phyloP scores from a whole-genome alignment of 2,113 vertebrate species.

The Charadrius vociferus region DNA sequence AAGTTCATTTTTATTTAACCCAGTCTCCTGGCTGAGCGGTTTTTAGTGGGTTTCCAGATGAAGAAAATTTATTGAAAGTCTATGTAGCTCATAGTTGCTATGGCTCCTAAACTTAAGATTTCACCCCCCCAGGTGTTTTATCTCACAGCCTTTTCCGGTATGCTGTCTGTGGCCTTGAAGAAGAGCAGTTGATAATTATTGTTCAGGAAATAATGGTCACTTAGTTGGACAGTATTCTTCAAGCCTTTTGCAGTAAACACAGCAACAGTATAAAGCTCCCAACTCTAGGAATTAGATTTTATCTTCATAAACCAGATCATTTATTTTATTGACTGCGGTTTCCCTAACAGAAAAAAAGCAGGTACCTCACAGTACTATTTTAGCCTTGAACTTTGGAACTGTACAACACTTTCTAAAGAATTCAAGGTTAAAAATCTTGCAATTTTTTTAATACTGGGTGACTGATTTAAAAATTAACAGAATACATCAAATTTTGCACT shows the following conservation, averaged over 20 bases:
- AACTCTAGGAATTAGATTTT: background rate
- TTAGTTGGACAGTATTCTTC: background rate
- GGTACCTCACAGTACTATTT: background rate
- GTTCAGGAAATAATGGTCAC: background rate
- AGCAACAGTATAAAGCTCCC: background rate
- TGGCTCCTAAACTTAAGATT: background rate
- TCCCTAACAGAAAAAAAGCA: too few relatives aligned
- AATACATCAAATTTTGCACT: background rate
- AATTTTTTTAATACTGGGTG: background rate
- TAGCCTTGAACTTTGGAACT: background rate
- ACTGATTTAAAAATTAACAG: background rate
- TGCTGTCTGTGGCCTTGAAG: background rate
- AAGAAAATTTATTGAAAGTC: background rate
- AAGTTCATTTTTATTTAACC: background rate
- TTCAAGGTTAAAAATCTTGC: background rate
- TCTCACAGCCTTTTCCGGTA: background rate
- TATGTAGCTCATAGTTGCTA: background rate
- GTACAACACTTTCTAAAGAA: background rate
- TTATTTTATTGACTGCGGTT: background rate
- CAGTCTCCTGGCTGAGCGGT: background rate
- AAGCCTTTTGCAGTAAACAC: background rate
- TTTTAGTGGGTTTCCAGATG: background rate
- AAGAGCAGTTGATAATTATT: background rate
- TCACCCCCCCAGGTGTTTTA: background rate
- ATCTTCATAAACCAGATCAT: background rate